Evolutionary conservation across 2,113 vertebrate genomes (phyloP), one percentile per base, ranked within the genome.

Genomic region (Hydrolagus affinis): DNA sequence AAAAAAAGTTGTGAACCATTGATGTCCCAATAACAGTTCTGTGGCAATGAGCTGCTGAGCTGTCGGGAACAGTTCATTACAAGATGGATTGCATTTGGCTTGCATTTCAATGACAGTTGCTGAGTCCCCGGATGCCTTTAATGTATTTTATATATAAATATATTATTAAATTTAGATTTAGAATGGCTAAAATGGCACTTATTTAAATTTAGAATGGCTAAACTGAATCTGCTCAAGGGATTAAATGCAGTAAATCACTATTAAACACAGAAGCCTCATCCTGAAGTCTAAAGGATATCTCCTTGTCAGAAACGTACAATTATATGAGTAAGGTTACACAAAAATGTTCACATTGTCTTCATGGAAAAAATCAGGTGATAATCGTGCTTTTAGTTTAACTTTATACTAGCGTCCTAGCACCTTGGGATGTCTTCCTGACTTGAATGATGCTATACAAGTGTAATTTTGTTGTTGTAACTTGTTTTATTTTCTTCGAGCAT

Each of bases 51-150:
- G 60, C 59, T 64, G 4, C 17, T n/a, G 19, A 60, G 59, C 17
- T 83, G 78, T 83, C 78, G 17, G 62, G 60, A 19, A 15, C 1
- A 83, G 78, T 83, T 83, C 78, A 83, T 68, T 83, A 83, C 62
- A 32, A 66, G 62, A 83, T 83, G 25, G 60, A 83, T 66, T 83
- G 78, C 60, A 66, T 30, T 83, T 66, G 78, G 78, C 60, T 11
- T 68, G 62, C 14, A 64, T 83, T 44, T 66, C 17, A 11, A 83
- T 57, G 78, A 83, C 78, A 66, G 25, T 3, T 21, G 28, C 78
- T 66, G 25, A 32, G 78, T 66, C 66, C 28, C 78, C 59, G 28
- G 28, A 56, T 32, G 77, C 30, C 8, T 83, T 66, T 68, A 66
- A 68, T 15, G 21, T 32, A 66, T 30, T 83, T 69, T 66, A 10